Conservation (phyloP, 2,888 invertebrate species). For the Andricus quercusramuli region DNA sequence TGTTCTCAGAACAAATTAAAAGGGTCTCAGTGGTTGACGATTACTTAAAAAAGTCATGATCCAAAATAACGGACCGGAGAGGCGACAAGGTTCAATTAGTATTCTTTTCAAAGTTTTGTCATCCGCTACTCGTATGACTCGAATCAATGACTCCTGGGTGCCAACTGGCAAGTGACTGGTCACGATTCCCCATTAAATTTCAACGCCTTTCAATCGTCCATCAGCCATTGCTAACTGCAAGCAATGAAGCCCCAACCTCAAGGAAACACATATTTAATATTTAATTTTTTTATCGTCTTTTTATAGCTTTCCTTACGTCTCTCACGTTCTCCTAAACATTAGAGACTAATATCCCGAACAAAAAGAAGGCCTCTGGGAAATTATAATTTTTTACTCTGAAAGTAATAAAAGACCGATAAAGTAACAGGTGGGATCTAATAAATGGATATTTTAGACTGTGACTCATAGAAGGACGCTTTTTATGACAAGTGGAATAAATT, state of each 20-base stretch:
- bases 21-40: too few species aligned
- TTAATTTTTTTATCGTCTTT: slow-evolving; percentile 10
- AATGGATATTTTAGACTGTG: neutral
- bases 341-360: too few species aligned
- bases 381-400: neutral
- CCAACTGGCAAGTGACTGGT: neutral
- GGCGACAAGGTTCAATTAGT: slow-evolving; percentile 67
- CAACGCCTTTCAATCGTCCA: neutral
- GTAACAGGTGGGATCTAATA: neutral
- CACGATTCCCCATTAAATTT: slow-evolving; percentile 17
- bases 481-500: neutral
- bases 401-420: neutral
- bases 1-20: too few species aligned
- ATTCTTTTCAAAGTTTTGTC: slow-evolving; percentile 73
- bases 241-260: neutral
- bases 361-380: neutral
- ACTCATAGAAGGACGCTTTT: neutral
- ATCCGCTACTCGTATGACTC: slow-evolving; percentile 64
- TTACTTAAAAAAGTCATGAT: neutral
- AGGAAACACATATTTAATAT: neutral
- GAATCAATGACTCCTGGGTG: slow-evolving; percentile 50
- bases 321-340: neutral
- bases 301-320: slow-evolving; percentile 11
- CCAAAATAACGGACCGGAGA: neutral
- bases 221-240: neutral